Conservation (phyloP, 2,113 vertebrate genomes). For the Lipotes vexillifer region DNA sequence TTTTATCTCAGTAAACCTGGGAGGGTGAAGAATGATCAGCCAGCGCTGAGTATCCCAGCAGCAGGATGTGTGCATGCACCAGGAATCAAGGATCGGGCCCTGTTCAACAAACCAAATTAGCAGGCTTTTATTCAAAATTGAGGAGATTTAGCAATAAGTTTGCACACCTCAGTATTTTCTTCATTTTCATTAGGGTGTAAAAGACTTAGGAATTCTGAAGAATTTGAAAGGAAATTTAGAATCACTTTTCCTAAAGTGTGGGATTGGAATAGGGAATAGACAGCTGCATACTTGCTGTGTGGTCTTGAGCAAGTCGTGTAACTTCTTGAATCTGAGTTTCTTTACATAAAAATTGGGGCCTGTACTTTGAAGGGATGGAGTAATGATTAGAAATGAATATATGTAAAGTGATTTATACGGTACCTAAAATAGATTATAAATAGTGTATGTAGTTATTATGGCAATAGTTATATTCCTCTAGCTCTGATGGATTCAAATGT, state of each 20-base stretch:
- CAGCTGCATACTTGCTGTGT: not conserved
- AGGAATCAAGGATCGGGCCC: not conserved
- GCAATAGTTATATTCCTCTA: not conserved
- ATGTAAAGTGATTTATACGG: not conserved
- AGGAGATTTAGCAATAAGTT: not conserved
- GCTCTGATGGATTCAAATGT: slow-evolving; percentile 21
- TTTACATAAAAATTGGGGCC: not conserved
- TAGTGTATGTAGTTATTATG: not conserved
- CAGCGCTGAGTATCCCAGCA: not conserved
- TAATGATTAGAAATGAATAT: slow-evolving; percentile 13
- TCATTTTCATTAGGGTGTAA: not conserved
- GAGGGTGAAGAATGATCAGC: not conserved
- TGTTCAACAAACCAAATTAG: not conserved
- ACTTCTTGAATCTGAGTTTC: not conserved
- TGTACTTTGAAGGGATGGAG: not conserved
- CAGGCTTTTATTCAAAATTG: not conserved
- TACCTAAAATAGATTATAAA: not conserved
- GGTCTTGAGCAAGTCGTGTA: not conserved
- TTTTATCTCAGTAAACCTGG: not conserved
- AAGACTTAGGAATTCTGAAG: not conserved
- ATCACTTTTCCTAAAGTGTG: not conserved
- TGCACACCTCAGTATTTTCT: not conserved
- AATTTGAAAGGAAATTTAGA: not conserved
- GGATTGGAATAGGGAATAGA: not conserved
- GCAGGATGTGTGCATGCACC: not conserved